Percentiles rank a stretch among this genome's conserved stretches.
Evolutionary conservation across 2,113 vertebrate genomes (phyloP).

Genomic region (Oreotrochilus melanogaster): DNA sequence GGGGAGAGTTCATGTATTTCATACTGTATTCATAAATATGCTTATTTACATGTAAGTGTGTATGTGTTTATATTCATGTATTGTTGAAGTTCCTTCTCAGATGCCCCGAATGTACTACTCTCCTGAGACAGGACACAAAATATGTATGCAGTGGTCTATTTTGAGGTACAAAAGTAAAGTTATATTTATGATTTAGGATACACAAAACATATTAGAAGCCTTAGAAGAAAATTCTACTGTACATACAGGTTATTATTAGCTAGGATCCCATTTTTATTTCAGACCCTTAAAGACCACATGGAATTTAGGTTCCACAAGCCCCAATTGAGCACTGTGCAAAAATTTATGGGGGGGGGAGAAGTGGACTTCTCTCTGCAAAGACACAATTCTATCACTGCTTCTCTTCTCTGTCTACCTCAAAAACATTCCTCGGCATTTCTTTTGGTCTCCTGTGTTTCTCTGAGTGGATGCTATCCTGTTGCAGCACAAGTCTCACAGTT

Average conservation of each 20-base stretch:
- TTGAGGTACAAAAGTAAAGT: not conserved
- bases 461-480: not conserved
- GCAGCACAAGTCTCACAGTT: not conserved
- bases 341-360: not conserved
- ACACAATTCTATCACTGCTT: not conserved
- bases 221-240: not conserved
- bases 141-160: not conserved
- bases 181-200: not conserved
- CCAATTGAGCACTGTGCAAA: not conserved
- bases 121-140: not conserved
- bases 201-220: not conserved
- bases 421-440: not conserved
- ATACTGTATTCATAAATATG: not conserved
- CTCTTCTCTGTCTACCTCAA: not conserved
- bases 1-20: not conserved
- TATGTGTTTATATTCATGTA: not conserved
- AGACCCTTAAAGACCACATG: rapidly evolving
- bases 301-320: not conserved
- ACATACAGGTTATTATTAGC: not conserved
- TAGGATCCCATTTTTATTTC: not conserved
- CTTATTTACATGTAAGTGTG: rapidly evolving
- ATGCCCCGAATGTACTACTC: not conserved
- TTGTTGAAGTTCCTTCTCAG: not conserved
- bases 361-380: not conserved
- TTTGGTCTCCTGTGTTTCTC: not conserved